Evolutionary conservation across 2,888 invertebrate species (phyloP).

Genomic region (Aspidiotus destructor): DNA sequence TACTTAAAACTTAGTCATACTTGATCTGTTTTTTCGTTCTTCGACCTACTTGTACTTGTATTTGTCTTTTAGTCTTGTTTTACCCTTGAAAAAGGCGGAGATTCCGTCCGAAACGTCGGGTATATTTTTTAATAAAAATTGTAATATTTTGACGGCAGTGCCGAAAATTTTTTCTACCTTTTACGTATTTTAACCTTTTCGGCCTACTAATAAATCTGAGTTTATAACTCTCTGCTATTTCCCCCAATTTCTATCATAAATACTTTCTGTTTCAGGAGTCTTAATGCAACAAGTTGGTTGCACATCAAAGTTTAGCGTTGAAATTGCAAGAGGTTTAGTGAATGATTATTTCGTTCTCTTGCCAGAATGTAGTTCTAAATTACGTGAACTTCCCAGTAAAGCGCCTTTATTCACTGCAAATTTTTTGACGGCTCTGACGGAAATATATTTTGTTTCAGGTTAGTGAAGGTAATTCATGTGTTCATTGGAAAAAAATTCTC

Average conservation of each 20-base stretch:
- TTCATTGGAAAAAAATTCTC: no score
- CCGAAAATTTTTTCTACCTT: no score
- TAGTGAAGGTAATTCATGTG: not conserved
- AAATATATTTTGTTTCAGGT: constrained; percentile 45
- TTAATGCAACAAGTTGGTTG: constrained; percentile 85
- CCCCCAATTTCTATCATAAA: not conserved
- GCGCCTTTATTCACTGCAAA: constrained; percentile 80
- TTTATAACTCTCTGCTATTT: not conserved
- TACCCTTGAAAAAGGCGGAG: no score
- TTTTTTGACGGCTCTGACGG: constrained; percentile 74
- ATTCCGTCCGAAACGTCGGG: no score
- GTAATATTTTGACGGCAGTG: no score
- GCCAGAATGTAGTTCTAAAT: constrained; percentile 57
- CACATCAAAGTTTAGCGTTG: constrained; percentile 60
- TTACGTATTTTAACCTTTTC: not conserved
- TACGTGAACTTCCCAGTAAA: constrained; percentile 61
- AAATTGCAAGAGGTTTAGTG: constrained; percentile 65
- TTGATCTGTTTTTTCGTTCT: no score
- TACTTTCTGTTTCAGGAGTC: constrained; percentile 50
- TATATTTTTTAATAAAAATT: no score
- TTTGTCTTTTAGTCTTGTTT: no score
- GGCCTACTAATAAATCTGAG: not conserved
- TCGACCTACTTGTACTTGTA: no score
- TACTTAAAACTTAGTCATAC: no score
- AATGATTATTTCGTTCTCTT: constrained; percentile 73